Base-by-base conservation (phyloP, 2,113 vertebrate species). In the Strix uralensis region DNA sequence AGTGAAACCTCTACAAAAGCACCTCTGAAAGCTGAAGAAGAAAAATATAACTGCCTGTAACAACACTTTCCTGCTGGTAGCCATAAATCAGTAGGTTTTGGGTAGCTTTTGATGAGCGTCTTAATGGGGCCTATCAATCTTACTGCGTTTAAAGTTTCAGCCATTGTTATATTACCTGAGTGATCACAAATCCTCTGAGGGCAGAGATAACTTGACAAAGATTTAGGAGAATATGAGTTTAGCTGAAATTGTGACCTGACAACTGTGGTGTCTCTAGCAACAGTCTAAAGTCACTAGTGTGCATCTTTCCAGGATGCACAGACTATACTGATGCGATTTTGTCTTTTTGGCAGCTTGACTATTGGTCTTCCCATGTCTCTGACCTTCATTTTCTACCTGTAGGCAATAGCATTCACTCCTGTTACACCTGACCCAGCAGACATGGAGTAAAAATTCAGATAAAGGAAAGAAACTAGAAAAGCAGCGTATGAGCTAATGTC, bases 111-210 rank as follows among this genome's bases (percentile, higher is more conserved):
- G 92, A 91, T 87, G 77, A 89, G 58, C 2, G 1, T 85, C 57
- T 92, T 92, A 91, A 84, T 85, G 77, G 69, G 58, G 27, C 70
- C 83, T 89, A 54, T 95, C 92, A 89, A 9, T 89, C 83, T 70
- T 84, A 69, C 73, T 89, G 54, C 77, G 46, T 84, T 95, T 91
- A 47, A 78, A 65, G 47, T 75, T 91, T 88, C 92, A 75, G 54
- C 73, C 58, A 15, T 55, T 87, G 38, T 89, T 94, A 42, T 52
- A 47, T 86, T 88, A 84, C 80, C 47, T 3, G 4, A 74, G 34
- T 36, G 80, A 84, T 81, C 65, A 46, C 75, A 74, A 63, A 49
- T 84, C 57, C 34, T 79, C 52, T 75, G 77, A 67, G 80, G 90
- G 47, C 42, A 69, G 67, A 84, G 49, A 51, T 51, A 67, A 86